Percentiles rank a stretch among this genome's conserved stretches.
Evolutionary conservation across 2,113 vertebrate species (phyloP).

Genomic region (Lasiurus borealis): DNA sequence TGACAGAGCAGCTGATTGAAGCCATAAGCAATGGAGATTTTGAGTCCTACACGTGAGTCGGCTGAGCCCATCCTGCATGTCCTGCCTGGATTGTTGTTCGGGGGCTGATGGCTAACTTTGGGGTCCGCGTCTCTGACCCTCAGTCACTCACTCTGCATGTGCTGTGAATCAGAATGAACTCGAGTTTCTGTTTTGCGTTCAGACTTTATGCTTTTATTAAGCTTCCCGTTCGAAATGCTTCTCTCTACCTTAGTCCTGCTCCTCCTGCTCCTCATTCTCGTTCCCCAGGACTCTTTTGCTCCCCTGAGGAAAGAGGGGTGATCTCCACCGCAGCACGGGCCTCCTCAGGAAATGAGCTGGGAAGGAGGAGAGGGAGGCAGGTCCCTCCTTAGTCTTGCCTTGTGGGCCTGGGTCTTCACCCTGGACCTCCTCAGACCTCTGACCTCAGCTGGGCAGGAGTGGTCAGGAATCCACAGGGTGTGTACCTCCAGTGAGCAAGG

Average conservation of each 20-base stretch:
- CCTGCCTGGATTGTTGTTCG: not conserved
- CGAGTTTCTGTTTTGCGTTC: not conserved
- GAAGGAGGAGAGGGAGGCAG: not conserved
- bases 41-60: slow-evolving; percentile 95
- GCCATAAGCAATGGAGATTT: slow-evolving; percentile 97
- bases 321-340: too few species aligned
- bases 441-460: not conserved
- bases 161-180: not conserved
- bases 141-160: slow-evolving; percentile 56
- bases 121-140: not conserved
- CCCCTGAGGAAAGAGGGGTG: not conserved
- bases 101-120: not conserved
- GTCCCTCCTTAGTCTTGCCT: not conserved
- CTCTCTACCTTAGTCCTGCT: not conserved
- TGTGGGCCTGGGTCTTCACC: not conserved
- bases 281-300: not conserved
- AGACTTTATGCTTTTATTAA: not conserved
- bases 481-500: not conserved
- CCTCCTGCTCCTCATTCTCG: not conserved
- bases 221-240: not conserved
- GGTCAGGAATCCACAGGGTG: not conserved
- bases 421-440: not conserved
- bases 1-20: slow-evolving; percentile 96
- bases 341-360: not conserved
- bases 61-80: slow-evolving; percentile 70